These are phyloP conservation scores for Disparrhopalites patrizii DNA, from an alignment of 2,888 invertebrate species.

Conservation along the genomic window DNA sequence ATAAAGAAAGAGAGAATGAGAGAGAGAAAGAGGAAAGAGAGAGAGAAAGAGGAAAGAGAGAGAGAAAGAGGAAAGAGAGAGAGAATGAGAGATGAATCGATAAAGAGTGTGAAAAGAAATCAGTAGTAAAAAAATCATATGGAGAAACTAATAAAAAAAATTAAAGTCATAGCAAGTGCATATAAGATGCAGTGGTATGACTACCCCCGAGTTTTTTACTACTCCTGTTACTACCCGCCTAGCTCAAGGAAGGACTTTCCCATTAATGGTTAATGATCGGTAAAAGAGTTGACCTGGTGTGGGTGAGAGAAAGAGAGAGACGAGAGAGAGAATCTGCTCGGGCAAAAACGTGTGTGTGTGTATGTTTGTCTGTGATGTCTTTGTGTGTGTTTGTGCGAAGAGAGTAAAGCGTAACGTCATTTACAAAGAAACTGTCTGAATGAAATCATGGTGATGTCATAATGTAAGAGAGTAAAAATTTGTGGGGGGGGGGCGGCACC, in stretches of 20 bases:
- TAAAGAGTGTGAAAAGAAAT: no score
- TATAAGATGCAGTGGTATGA: no score
- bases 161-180: no score
- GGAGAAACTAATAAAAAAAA: no score
- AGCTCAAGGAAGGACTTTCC: not conserved
- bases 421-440: conserved; percentile 29
- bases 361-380: not conserved
- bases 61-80: no score
- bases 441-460: conserved; percentile 34
- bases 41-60: not conserved
- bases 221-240: no score
- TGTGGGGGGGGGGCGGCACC: not conserved
- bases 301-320: no score
- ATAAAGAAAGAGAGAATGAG: no score
- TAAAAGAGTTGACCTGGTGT: not conserved
- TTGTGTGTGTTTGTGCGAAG: not conserved
- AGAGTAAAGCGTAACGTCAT: conserved; percentile 11
- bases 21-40: conserved; percentile 8
- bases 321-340: not conserved
- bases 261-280: conserved; percentile 6
- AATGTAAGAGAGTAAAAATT: not conserved
- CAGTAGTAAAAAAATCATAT: no score
- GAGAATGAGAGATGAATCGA: no score
- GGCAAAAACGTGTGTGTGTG: not conserved
- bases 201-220: no score